A percentile compares a stretch with the other conserved stretches of the same genome.
Evolutionary conservation across 2,797 vertebrate species (phyloP).

Genomic region (Diplodus sargus): DNA sequence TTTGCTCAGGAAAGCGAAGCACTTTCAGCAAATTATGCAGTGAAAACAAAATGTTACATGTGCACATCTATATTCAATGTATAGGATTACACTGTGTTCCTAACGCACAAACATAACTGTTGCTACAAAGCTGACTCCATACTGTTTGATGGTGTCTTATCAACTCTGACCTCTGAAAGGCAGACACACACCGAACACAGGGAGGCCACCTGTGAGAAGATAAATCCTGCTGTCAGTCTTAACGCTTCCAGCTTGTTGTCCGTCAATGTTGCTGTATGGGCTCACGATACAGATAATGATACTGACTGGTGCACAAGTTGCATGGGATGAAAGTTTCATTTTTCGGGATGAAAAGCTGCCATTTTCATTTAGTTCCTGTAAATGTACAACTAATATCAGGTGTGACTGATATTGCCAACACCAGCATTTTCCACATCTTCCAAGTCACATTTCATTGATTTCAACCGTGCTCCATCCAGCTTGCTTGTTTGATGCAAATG

Average conservation of each 20-base stretch:
- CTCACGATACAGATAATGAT: not conserved
- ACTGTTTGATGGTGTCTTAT: slow-evolving; percentile 4
- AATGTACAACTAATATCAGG: not conserved
- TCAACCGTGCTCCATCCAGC: not conserved
- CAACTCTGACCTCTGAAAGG: slow-evolving; percentile 13
- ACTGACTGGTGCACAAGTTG: not conserved
- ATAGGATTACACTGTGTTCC: no score
- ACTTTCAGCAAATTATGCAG: not conserved
- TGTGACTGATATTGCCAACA: not conserved
- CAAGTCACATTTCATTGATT: slow-evolving; percentile 7
- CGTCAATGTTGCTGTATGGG: not conserved
- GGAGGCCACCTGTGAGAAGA: slow-evolving; percentile 8
- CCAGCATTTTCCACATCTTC: not conserved
- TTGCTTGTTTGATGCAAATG: not conserved
- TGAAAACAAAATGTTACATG: no score
- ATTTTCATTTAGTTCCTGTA: slow-evolving; percentile 1
- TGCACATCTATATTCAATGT: no score
- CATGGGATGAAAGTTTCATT: not conserved
- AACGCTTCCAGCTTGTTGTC: slow-evolving; percentile 1
- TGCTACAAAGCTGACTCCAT: not conserved
- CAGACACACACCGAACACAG: not conserved
- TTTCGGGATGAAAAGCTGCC: not conserved
- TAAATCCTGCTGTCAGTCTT: slow-evolving; percentile 10
- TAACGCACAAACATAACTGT: not conserved
- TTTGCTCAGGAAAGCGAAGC: not conserved